These are phyloP conservation scores for Sinodicranocentrus sp. DNA, from an alignment of 2,888 invertebrate species.

Conservation along the genomic window DNA sequence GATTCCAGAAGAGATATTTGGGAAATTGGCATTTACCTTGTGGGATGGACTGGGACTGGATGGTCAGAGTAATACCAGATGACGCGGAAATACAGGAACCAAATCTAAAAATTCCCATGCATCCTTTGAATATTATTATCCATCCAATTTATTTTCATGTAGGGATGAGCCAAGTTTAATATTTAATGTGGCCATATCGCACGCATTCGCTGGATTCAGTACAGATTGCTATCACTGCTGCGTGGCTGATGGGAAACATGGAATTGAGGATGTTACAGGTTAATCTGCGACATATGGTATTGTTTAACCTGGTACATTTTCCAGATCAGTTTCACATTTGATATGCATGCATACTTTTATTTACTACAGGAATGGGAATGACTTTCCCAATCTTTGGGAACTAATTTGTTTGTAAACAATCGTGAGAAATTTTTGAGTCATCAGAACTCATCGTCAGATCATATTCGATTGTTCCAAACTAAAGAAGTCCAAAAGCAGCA, in stretches of 20 bases:
- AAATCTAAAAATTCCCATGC: slow-evolving; percentile 48
- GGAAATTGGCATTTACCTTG: slow-evolving; percentile 45
- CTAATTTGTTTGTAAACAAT: no score
- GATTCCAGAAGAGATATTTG: slow-evolving; percentile 41
- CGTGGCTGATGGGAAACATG: background rate
- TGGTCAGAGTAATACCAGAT: slow-evolving; percentile 28
- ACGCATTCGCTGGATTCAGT: background rate
- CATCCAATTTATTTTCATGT: no score
- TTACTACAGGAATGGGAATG: no score
- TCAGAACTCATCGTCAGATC: no score
- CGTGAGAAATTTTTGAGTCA: slow-evolving; percentile 37
- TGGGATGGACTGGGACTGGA: background rate
- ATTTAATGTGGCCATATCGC: slow-evolving; percentile 23
- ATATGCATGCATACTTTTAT: background rate
- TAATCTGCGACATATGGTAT: slow-evolving; percentile 4
- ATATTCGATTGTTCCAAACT: no score
- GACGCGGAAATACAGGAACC: slow-evolving; percentile 58
- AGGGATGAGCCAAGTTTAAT: no score
- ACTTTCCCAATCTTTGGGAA: no score
- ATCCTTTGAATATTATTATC: background rate
- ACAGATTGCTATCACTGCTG: slow-evolving; percentile 26
- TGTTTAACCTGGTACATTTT: background rate
- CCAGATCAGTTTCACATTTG: background rate
- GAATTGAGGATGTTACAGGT: slow-evolving; percentile 26
- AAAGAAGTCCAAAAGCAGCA: no score